A percentile compares a stretch with the other conserved stretches of the same genome.
Evolutionary conservation across 2,113 vertebrate species (phyloP).

Genomic region (Mastomys natalensis): DNA sequence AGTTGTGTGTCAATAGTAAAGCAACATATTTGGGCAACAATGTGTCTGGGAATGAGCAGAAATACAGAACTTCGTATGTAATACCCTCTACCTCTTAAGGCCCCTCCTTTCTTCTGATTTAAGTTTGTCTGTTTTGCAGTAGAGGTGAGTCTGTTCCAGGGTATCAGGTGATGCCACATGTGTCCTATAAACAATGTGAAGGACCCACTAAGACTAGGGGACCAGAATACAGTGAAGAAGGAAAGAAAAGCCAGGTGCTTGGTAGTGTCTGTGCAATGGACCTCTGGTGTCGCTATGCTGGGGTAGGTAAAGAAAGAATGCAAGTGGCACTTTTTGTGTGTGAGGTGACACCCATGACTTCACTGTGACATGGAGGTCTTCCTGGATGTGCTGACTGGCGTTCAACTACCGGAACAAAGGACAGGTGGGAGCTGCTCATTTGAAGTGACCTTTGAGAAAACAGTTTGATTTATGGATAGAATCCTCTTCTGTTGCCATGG

Average conservation of each 20-base stretch:
- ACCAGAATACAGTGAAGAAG: background rate
- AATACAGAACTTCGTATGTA: background rate
- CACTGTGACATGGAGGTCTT: background rate
- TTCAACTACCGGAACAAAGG: background rate
- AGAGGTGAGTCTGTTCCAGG: background rate
- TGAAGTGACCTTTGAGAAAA: constrained; percentile 41
- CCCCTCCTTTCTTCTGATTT: accelerated
- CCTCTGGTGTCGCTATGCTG: background rate
- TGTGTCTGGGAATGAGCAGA: background rate
- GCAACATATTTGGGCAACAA: background rate
- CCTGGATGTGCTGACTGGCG: background rate
- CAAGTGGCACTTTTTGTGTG: too few species aligned
- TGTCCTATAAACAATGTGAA: background rate
- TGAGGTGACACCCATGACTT: background rate
- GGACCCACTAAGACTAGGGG: background rate
- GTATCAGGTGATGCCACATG: accelerated
- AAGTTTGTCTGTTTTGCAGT: background rate
- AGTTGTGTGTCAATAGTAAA: background rate
- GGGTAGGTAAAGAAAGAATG: background rate
- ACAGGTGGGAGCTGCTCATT: background rate
- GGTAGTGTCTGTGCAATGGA: background rate
- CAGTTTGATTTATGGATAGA: background rate
- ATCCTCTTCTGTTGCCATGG: constrained; percentile 1
- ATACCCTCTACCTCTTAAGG: background rate
- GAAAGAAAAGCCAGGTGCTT: background rate